Conservation (phyloP, 2,888 invertebrate genomes). For the Drosophila nr. medialis region DNA sequence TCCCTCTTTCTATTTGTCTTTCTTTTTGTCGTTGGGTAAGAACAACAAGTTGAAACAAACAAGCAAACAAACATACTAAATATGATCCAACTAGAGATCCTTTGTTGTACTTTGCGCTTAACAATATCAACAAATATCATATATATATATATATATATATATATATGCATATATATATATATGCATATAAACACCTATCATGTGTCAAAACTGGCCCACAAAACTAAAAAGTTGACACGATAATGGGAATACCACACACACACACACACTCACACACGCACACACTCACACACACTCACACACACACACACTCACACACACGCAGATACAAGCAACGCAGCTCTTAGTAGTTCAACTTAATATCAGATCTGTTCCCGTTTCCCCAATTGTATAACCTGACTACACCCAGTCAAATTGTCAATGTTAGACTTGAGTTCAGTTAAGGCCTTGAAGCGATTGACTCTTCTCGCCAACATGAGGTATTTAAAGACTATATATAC, state of each 20-base stretch:
- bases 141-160: background rate
- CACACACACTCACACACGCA: constrained; percentile 7
- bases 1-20: constrained; percentile 14
- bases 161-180: background rate
- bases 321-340: background rate
- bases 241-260: constrained; percentile 22
- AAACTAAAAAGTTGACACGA: constrained; percentile 40
- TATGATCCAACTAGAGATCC: constrained; percentile 43
- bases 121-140: background rate
- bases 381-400: constrained; percentile 1
- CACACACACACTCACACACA: background rate
- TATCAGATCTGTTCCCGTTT: constrained; percentile 22
- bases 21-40: constrained; percentile 16
- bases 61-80: constrained; percentile 34
- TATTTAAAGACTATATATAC: background rate
- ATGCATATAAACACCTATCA: constrained; percentile 30
- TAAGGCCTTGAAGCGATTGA: constrained; percentile 4
- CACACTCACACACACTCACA: constrained; percentile 2
- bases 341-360: background rate
- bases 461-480: background rate
- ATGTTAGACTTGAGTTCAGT: background rate
- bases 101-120: constrained; percentile 40
- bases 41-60: constrained; percentile 19
- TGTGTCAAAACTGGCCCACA: constrained; percentile 52
- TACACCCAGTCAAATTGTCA: background rate